Evolutionary conservation across 2,113 vertebrate genomes (phyloP).

Genomic region (Notechis scutatus): DNA sequence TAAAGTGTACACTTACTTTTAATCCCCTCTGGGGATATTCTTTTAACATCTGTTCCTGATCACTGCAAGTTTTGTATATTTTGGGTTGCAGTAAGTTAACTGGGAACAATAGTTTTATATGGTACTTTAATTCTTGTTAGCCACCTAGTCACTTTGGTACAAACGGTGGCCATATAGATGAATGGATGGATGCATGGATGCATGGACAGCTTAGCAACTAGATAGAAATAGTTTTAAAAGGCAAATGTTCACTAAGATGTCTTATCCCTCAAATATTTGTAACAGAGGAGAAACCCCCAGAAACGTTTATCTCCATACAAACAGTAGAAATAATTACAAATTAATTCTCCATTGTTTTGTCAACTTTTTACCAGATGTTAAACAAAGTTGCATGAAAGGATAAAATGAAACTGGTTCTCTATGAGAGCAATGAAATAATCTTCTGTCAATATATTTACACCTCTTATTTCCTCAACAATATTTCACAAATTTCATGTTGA

Average conservation of each 20-base stretch:
- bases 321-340: not conserved
- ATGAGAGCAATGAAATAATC: not conserved
- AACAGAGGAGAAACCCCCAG: not conserved
- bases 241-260: not conserved
- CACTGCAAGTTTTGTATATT: not conserved
- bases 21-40: constrained; percentile 45
- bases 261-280: not conserved
- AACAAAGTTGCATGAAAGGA: not conserved
- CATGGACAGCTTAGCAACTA: not conserved
- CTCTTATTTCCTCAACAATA: not conserved
- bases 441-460: not conserved
- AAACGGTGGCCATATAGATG: not conserved
- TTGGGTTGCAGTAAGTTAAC: not conserved
- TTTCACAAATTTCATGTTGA: constrained; percentile 12
- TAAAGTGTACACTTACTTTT: constrained; percentile 42
- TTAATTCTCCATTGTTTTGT: not conserved
- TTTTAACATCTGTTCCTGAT: not conserved
- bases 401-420: not conserved
- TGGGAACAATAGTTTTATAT: not conserved
- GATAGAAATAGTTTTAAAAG: not conserved
- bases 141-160: not conserved
- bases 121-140: not conserved
- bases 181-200: not conserved
- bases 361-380: not conserved
- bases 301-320: not conserved